Conservation (phyloP, 2,113 vertebrate genomes). For the Rhinichthys klamathensis region DNA sequence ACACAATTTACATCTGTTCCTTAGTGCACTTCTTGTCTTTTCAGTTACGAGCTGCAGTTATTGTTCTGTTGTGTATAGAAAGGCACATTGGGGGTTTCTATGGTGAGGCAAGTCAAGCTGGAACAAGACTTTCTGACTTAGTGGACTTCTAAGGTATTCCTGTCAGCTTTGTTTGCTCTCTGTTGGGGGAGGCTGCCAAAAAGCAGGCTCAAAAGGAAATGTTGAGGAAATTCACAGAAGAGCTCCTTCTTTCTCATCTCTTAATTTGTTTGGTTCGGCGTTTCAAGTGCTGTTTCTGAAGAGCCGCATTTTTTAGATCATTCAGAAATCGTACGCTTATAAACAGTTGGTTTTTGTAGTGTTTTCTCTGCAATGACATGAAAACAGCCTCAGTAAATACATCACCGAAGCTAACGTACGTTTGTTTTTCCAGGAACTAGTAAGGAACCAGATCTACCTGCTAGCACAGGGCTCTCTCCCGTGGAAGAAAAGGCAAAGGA, state of each 20-base stretch:
- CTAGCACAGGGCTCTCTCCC: background rate
- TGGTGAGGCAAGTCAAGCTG: constrained; percentile 50
- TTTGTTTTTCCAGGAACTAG: constrained; percentile 42
- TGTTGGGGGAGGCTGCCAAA: constrained; percentile 36
- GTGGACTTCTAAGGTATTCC: constrained; percentile 27
- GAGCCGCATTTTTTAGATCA: background rate
- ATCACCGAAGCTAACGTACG: background rate
- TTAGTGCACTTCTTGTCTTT: constrained; percentile 23
- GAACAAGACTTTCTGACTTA: constrained; percentile 35
- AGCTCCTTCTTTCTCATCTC: background rate
- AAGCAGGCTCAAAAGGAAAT: constrained; percentile 26
- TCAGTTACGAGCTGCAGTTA: background rate
- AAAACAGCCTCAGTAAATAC: background rate
- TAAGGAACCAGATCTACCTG: constrained; percentile 55
- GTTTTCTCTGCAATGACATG: background rate
- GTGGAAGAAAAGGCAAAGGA: constrained; percentile 60
- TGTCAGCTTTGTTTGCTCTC: constrained; percentile 19
- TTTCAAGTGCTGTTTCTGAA: constrained; percentile 4
- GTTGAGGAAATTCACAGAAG: constrained; percentile 11
- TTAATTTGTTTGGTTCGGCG: constrained; percentile 2
- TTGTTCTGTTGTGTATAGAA: constrained; percentile 23
- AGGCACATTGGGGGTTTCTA: constrained; percentile 46
- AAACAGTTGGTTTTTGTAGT: background rate
- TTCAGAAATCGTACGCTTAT: background rate
- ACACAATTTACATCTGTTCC: constrained; percentile 1